phyloP scores from a whole-genome alignment of 2,797 vertebrate genomes.

The Pelobates cultripes region DNA sequence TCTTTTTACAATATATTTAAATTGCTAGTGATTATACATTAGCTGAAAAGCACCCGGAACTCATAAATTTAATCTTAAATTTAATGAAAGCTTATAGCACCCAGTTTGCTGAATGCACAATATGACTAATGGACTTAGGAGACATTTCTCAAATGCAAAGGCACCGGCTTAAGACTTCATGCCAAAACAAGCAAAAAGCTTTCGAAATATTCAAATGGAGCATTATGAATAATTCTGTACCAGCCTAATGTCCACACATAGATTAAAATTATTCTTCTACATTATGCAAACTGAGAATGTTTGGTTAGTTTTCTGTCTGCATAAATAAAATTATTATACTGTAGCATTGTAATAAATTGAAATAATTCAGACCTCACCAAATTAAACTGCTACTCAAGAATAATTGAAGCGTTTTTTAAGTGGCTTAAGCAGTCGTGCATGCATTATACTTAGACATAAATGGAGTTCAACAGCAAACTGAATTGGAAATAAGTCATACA shows the following conservation, averaged over 20 bases:
- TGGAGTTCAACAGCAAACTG: conserved; percentile 40
- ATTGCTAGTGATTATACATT: no score
- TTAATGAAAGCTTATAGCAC: conserved; percentile 24
- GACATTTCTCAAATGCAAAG: conserved; percentile 26
- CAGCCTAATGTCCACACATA: conserved; percentile 41
- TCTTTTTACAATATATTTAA: no score
- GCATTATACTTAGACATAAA: conserved; percentile 46
- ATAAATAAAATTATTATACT: conserved; percentile 54
- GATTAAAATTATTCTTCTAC: conserved; percentile 43
- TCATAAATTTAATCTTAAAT: neutral
- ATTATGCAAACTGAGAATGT: conserved; percentile 46
- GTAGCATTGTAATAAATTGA: conserved; percentile 52
- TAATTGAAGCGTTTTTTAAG: conserved; percentile 54
- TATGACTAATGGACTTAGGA: conserved; percentile 28
- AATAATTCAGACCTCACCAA: conserved; percentile 52
- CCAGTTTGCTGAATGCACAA: conserved; percentile 1
- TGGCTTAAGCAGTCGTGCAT: conserved; percentile 52
- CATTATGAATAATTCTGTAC: conserved; percentile 48
- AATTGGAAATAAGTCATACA: conserved; percentile 52
- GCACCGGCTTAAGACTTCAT: conserved; percentile 32
- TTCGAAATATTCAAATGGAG: conserved; percentile 29
- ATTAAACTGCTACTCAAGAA: conserved; percentile 53
- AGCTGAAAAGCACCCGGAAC: neutral
- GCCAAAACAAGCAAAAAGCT: conserved; percentile 45
- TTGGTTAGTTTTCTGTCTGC: conserved; percentile 49